Evolutionary conservation across 2,113 vertebrate genomes (phyloP).

Genomic region (Engraulis encrasicolus): DNA sequence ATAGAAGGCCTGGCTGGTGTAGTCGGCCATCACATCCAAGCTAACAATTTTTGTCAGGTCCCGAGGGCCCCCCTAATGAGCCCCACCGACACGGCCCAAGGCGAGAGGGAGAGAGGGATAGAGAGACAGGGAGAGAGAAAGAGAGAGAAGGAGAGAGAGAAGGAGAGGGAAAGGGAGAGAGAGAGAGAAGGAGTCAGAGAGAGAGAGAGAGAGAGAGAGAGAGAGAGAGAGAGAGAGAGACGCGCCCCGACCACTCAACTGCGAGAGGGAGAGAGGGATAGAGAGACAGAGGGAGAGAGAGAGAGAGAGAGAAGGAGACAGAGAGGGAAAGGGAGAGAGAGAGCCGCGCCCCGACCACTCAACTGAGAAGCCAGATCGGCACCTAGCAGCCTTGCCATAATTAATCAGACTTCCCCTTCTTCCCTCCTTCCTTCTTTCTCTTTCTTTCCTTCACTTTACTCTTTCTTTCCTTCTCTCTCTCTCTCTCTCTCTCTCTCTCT

Average conservation of each 20-base stretch:
- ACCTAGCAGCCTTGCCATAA: slow-evolving; percentile 89
- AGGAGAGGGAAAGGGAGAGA: too few species aligned
- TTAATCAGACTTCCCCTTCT: slow-evolving; percentile 80
- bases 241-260: too few species aligned
- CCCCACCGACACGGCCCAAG: slow-evolving; percentile 92
- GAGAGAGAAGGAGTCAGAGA: too few species aligned
- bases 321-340: too few species aligned
- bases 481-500: slow-evolving; percentile 30
- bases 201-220: too few species aligned
- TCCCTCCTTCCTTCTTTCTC: slow-evolving; percentile 45
- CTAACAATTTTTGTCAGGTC: slow-evolving; percentile 93
- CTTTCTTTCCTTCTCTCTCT: slow-evolving; percentile 24
- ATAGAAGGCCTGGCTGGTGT: slow-evolving; percentile 65
- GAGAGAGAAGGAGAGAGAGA: too few species aligned
- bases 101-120: too few species aligned
- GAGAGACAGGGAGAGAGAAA: too few species aligned
- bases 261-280: too few species aligned
- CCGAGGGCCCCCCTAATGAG: slow-evolving; percentile 93
- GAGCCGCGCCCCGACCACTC: slow-evolving; percentile 84
- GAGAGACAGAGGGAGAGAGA: too few species aligned
- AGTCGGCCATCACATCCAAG: slow-evolving; percentile 85
- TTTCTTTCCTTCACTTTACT: slow-evolving; percentile 1
- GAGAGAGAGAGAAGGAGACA: too few species aligned
- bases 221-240: too few species aligned
- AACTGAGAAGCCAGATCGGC: slow-evolving; percentile 93